Evolutionary conservation across 2,888 invertebrate genomes (phyloP), one percentile per base, ranked within the genome.

Genomic region (Euzophera pinguis): DNA sequence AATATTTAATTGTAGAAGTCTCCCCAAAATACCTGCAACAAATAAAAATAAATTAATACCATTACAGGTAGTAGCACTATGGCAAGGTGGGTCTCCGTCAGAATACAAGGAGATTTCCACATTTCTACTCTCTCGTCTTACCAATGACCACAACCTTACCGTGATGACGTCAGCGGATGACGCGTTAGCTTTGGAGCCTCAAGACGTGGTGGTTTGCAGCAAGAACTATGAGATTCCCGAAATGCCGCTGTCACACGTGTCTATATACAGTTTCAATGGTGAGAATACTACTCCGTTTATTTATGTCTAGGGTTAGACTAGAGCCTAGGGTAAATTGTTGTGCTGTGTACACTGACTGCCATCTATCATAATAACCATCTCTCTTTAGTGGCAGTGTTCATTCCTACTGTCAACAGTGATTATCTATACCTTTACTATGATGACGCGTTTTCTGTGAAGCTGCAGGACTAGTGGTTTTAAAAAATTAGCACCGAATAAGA

Each of bases 181-280:
- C 0, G 88, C 75, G 0, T 54, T 90, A 1, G 64, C 78, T 0
- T 22, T 85, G 56, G 85, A 88, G 22, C 89, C 89, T 0, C 78
- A 84, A 35, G 76, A 86, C 39, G 67, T 89, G 17, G 73, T 89
- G 3, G 56, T 90, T 0, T 89, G 89, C 66, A 80, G 78, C 56
- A 61, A 65, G 1, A 56, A 55, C 1, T 84, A 81, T 53, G 82
- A 82, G 47, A 35, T 90, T 9, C 89, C 89, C 0, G 89, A 89
- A 57, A 75, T 81, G 71, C 73, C 86, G 0, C 59, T 89, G n/a
- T 74, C 81, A 1, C 73, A 84, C 7, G 79, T 89, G 42, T 71
- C 80, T 3, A 65, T 90, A 9, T 77, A 78, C 43, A 86, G 86
- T 62, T 79, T 73, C 54, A 81, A 78, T 59, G 85, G 89, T 88